Percentiles rank a stretch among this genome's conserved stretches.
These are phyloP conservation scores for Hymenochirus boettgeri DNA, from an alignment of 2,113 vertebrate genomes.

Conservation along the genomic window DNA sequence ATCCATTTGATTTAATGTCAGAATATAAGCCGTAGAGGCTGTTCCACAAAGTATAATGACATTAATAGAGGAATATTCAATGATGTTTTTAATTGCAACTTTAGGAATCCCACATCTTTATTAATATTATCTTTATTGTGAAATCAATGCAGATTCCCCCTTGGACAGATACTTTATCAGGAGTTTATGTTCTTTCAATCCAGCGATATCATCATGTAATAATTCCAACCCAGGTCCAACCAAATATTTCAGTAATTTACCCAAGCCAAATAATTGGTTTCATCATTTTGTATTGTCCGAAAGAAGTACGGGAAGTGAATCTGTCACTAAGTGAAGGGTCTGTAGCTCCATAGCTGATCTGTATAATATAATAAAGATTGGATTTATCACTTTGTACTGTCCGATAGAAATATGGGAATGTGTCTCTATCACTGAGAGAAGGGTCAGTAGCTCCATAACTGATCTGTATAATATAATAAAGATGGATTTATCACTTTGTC, in stretches of 20 bases:
- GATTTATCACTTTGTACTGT: no score
- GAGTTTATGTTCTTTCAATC: background rate
- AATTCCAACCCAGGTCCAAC: constrained; percentile 22
- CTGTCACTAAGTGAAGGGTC: constrained; percentile 5
- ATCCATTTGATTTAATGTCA: background rate
- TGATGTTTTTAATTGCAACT: background rate
- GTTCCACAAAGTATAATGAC: constrained; percentile 5
- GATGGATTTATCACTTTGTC: no score
- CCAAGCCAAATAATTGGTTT: background rate
- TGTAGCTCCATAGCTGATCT: constrained; percentile 14
- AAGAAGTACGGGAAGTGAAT: background rate
- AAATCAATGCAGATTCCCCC: constrained; percentile 18
- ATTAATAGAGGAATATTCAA: background rate
- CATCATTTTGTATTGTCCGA: background rate
- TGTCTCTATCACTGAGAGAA: no score
- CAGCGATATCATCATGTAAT: constrained; percentile 12
- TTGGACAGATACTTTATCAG: background rate
- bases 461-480: no score
- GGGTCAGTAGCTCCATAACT: no score
- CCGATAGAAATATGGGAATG: no score
- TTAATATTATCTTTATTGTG: background rate
- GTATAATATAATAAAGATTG: no score
- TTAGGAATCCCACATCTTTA: background rate
- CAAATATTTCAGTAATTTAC: constrained; percentile 5
- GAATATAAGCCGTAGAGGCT: background rate